Evolutionary conservation across 2,797 vertebrate genomes (phyloP), one percentile per base, ranked within the genome.

Genomic region (Eulemur albifrons): DNA sequence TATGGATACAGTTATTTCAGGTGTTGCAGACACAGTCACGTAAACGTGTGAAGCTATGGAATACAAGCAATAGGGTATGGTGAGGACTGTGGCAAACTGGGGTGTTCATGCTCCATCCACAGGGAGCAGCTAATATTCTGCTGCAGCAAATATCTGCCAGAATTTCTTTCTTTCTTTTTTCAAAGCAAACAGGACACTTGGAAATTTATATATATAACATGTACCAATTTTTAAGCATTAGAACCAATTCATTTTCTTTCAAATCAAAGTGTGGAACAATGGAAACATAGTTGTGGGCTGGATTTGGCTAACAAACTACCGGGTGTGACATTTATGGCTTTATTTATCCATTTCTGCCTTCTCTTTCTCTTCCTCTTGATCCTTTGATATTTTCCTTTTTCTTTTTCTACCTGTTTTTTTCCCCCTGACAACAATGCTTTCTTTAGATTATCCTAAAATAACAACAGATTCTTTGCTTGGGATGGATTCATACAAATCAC

Each of bases 211-310:
- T 61, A 38, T 38, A 27, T 67, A 38, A 86, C 70, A 2, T 73
- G 14, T 95, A 6, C 72, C 81, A 50, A 69, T 52, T 89, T 93
- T 85, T 96, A 94, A 84, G 4, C 61, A 23, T 48, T 87, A 27
- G 17, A 50, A 67, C 32, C 57, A 89, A 72, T 63, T 80, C 5
- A 61, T 79, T 93, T 89, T 40, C 38, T 91, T 94, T 80, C 23
- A 25, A 88, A 92, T 88, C 65, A 67, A 67, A 45, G 7, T 45
- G 15, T 80, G 48, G 9, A 65, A 65, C 35, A 25, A 45, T 43
- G 63, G 57, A 77, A 69, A 92, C 6, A 21, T n/a, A 30, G 25
- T 3, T 88, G 23, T 18, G 73, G 70, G 12, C 9, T 90, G 32
- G 11, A 10, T 85, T 82, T 96, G 79, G 23, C 45, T 83, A 90